Evolutionary conservation across 1,140 invertebrate species (phyloP).

Genomic region (Antheraea pernyi): DNA sequence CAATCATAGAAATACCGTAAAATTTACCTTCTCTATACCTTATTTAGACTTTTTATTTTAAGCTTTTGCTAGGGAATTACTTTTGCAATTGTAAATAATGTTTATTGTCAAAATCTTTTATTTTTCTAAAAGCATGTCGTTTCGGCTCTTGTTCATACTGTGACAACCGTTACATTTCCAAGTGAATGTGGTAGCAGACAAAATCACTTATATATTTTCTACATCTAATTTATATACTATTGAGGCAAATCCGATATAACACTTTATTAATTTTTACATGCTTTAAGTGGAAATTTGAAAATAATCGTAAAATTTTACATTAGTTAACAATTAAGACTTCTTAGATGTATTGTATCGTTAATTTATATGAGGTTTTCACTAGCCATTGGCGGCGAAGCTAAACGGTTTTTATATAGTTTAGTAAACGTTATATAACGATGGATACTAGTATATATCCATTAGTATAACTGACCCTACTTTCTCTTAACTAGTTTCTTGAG

Average conservation of each 20-base stretch:
- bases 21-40: background rate
- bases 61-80: slow-evolving; percentile 9
- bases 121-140: slow-evolving; percentile 66
- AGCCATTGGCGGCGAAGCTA: background rate
- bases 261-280: too few species aligned
- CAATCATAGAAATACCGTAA: too few species aligned
- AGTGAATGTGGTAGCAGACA: too few species aligned
- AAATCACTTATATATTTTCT: too few species aligned
- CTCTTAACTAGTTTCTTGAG: slow-evolving; percentile 75
- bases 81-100: slow-evolving; percentile 27
- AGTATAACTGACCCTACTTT: slow-evolving; percentile 67
- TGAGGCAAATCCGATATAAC: too few species aligned
- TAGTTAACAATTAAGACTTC: too few species aligned
- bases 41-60: too few species aligned
- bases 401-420: slow-evolving; percentile 5
- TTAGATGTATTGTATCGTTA: background rate
- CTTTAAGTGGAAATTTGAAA: too few species aligned
- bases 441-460: slow-evolving; percentile 28
- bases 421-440: slow-evolving; percentile 56
- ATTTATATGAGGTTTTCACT: background rate
- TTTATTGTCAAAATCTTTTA: slow-evolving; percentile 70
- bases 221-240: too few species aligned
- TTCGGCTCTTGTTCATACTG: slow-evolving; percentile 72
- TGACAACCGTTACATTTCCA: slow-evolving; percentile 66
- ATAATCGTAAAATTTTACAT: too few species aligned